Base-by-base conservation (phyloP, 2,888 invertebrate genomes). In the Ophion slaviceki region DNA sequence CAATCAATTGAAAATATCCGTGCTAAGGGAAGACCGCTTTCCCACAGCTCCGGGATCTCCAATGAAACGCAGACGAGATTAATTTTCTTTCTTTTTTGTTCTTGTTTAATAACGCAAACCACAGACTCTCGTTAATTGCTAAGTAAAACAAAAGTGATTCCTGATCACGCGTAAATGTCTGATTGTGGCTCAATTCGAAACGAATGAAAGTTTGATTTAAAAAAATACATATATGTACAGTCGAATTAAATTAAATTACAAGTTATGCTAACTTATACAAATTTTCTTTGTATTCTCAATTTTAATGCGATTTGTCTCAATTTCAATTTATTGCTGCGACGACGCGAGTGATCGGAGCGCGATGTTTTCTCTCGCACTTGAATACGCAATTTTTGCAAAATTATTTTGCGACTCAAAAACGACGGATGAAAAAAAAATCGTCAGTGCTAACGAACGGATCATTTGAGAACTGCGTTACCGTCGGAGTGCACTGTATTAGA, bases 21-120 rank as follows among this genome's bases (percentile, higher is more conserved):
- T 53, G 79, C 85, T 86, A 86, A 70, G 83, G 88, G 86, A 89
- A 89, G 88, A 89, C 87, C 90, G 89, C 88, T 87, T 90, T 89
- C 87, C 88, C 87, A 82, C 87, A 88, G 84, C 86, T 81, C 87
- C 14, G 70, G 45, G 66, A 75, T 45, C 17, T 76, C 72, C 82
- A 80, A 59, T 64, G 64, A 71, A 62, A 57, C 70, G 28, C 45
- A 71, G 40, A 28, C 32, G 53, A 71, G 45, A 47, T 75, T 70
- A 62, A 24, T 62, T 40, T 70, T 47, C n/a, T 71, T 64, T 66
- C 70, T 64, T 45, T 57, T 61, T 28, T 7, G 28, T 14, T 47
- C 40, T 76, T 28, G 2, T 32, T 40, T 40, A 1, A 8, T 40
- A 80, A 72, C 40, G 80, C 72, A 72, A 57, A 7, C 36, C 53